phyloP scores from a whole-genome alignment of 2,797 vertebrate genomes.

The Percopsis omiscomaycus region DNA sequence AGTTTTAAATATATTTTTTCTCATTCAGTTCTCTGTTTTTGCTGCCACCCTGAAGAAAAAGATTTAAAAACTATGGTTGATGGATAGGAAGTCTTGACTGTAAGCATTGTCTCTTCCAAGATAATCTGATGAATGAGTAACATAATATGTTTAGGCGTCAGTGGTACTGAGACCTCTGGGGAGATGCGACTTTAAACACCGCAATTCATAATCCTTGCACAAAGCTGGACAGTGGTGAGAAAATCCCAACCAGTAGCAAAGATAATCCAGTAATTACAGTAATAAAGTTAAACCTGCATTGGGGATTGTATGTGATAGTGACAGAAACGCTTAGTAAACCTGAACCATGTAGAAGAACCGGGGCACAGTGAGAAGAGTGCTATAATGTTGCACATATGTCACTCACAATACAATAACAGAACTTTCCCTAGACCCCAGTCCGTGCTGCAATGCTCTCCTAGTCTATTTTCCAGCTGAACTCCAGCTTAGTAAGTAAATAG shows the following conservation, averaged over 20 bases:
- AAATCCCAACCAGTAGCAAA: conserved; percentile 38
- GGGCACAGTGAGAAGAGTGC: conserved; percentile 44
- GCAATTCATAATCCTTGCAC: neutral
- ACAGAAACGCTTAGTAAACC: conserved; percentile 40
- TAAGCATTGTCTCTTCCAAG: conserved; percentile 44
- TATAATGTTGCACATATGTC: conserved; percentile 58
- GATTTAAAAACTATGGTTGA: conserved; percentile 45
- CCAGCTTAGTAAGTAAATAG: conserved; percentile 83
- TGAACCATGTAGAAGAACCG: conserved; percentile 34
- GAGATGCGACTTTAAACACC: conserved; percentile 9
- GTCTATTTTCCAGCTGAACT: conserved; percentile 60
- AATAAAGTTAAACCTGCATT: conserved; percentile 29
- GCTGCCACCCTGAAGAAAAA: conserved; percentile 5
- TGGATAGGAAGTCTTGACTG: conserved; percentile 37
- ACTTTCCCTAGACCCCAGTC: conserved; percentile 50
- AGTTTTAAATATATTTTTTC: conserved; percentile 21
- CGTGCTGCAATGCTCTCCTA: conserved; percentile 45
- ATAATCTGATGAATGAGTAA: conserved; percentile 23
- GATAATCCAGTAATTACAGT: conserved; percentile 28
- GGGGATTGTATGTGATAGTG: conserved; percentile 19
- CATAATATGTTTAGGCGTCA: conserved; percentile 32
- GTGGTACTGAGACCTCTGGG: conserved; percentile 13
- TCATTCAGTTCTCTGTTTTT: conserved; percentile 34
- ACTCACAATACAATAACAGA: conserved; percentile 54
- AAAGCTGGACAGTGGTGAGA: conserved; percentile 28